Base-by-base conservation (phyloP, 92 coral and sea anemone genomes). In the Porites divaricata region DNA sequence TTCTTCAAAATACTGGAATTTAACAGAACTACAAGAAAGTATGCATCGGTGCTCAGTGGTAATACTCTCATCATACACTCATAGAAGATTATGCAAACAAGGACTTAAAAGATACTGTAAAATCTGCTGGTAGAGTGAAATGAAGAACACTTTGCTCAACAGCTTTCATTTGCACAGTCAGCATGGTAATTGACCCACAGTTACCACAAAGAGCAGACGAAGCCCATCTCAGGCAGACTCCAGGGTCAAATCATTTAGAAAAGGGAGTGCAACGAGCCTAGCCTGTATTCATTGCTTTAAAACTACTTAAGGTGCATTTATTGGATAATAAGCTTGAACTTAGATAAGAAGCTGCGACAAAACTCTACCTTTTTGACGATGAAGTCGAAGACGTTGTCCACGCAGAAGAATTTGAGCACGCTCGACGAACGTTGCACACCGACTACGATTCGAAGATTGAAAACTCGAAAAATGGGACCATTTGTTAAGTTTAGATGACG, bases 321-420 rank as follows among this genome's bases (percentile, higher is more conserved):
- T 17, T 20, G 9, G 53, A 52, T 21, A 62, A 51, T 21, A n/a
- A 52, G 63, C 76, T 73, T 24, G 6, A 66, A 8, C 24, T 8
- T 1, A 66, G 11, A 11, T 23, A 15, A 75, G 45, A 49, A 41
- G 81, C 58, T 54, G 64, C 13, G 15, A 63, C n/a, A 63, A 52
- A 77, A 77, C 70, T 77, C 76, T 69, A 69, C 85, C 85, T 80
- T 45, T 53, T 28, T 56, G 67, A 70, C 26, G 68, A 25, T 26
- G 85, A 25, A 11, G 57, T 9, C 75, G 68, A 24, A 69, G 85
- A 80, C 54, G 67, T 53, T 56, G 70, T 70, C 7, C 70, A 56
- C 85, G 57, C 75, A 48, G 53, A 54, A 67, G 57, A 17, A 48
- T 59, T 1, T n/a, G n/a, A 21, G 72, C 83, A 35, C 74, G 74